These are phyloP conservation scores for Thaleichthys pacificus DNA, from an alignment of 2,797 vertebrate genomes.

Conservation along the genomic window DNA sequence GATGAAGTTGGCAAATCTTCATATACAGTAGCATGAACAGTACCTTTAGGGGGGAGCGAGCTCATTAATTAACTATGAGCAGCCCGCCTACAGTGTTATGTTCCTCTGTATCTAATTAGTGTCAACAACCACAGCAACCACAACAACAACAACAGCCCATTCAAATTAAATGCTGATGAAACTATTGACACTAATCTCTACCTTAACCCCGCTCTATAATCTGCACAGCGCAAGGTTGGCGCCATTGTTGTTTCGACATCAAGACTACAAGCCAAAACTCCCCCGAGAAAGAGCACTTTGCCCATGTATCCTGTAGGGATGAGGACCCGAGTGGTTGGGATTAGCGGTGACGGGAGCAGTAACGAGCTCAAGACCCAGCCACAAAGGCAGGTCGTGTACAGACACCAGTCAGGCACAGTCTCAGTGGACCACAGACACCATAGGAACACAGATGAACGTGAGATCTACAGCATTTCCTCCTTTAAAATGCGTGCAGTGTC, in stretches of 20 bases:
- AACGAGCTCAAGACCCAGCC: background rate
- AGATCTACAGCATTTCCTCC: background rate
- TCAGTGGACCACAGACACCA: slow-evolving; percentile 1
- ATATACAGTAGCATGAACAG: background rate
- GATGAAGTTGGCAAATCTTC: too few relatives aligned
- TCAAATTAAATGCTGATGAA: background rate
- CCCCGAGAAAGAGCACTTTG: background rate
- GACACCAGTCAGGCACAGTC: background rate
- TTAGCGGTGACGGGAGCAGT: background rate
- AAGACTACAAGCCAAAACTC: background rate
- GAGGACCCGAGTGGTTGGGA: background rate
- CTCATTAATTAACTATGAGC: slow-evolving; percentile 1
- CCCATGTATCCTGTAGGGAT: background rate
- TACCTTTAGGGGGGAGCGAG: slow-evolving; percentile 11
- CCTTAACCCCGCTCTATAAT: background rate
- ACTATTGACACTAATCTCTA: background rate
- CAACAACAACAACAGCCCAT: background rate
- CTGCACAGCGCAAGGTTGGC: background rate
- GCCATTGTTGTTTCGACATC: background rate
- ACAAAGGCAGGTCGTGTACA: background rate
- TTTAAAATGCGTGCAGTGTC: background rate
- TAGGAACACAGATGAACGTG: background rate
- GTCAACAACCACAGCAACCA: slow-evolving; percentile 10
- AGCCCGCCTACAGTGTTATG: slow-evolving; percentile 10
- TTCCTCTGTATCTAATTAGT: slow-evolving; percentile 29